These are phyloP conservation scores for Erethizon dorsatum DNA, from an alignment of 2,797 vertebrate species.

Conservation along the genomic window DNA sequence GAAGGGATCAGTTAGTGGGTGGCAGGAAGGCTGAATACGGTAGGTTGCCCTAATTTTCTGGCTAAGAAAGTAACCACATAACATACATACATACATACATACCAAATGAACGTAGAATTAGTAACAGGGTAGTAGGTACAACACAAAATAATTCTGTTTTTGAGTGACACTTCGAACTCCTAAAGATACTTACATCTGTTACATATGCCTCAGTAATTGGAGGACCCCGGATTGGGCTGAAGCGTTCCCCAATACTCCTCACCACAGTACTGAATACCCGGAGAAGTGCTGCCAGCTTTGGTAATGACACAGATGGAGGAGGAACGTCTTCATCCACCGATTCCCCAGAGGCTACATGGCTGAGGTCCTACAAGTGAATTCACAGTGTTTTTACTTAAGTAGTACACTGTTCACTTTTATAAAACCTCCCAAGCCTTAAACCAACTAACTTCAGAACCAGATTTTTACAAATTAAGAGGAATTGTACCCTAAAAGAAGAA, in stretches of 20 bases:
- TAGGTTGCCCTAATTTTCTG: neutral
- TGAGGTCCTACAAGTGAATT: conserved; percentile 93
- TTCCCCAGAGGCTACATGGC: conserved; percentile 96
- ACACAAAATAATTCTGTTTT: neutral
- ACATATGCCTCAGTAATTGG: conserved; percentile 98
- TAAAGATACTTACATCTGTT: conserved; percentile 93
- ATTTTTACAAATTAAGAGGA: conserved; percentile 22
- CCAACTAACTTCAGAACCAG: conserved; percentile 18
- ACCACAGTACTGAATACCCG: conserved; percentile 99
- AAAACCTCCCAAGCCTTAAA: neutral
- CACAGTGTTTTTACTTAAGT: conserved; percentile 68
- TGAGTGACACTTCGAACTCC: conserved; percentile 2
- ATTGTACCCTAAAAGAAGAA: conserved; percentile 10
- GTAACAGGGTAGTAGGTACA: conserved; percentile 16
- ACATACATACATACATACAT: neutral
- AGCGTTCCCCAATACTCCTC: conserved; percentile 98
- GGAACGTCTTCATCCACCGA: conserved; percentile 97
- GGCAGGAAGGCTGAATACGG: neutral
- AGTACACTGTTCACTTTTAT: neutral
- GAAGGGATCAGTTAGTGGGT: neutral
- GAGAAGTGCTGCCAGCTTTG: conserved; percentile 97
- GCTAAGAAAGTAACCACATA: conserved; percentile 10
- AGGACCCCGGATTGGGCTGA: conserved; percentile 96
- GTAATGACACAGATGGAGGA: conserved; percentile 97
- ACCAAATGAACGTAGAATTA: conserved; percentile 7